Evolutionary conservation across 1,140 invertebrate genomes (phyloP).

Genomic region (Ephestia elutella): DNA sequence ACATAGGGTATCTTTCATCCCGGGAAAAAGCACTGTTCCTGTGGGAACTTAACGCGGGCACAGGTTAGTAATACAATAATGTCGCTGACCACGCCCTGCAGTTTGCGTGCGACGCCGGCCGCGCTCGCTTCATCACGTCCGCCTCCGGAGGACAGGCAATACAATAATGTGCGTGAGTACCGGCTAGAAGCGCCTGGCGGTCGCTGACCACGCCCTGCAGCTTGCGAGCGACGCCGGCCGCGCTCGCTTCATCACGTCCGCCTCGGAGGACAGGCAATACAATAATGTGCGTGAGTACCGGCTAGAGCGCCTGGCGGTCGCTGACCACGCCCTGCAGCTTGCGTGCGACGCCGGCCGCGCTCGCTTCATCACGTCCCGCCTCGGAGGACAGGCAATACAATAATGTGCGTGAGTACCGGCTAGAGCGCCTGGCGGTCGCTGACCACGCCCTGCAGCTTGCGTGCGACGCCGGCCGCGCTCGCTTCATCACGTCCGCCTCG

Average conservation of each 20-base stretch:
- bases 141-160: too few relatives aligned
- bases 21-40: too few relatives aligned
- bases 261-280: too few relatives aligned
- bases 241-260: conserved; percentile 46
- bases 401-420: too few relatives aligned
- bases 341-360: conserved; percentile 45
- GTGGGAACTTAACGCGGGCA: too few relatives aligned
- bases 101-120: conserved; percentile 53
- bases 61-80: too few relatives aligned
- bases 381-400: too few relatives aligned
- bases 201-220: conserved; percentile 63
- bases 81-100: conserved; percentile 62
- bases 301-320: conserved; percentile 56
- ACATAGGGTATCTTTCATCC: too few relatives aligned
- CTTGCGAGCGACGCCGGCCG: conserved; percentile 50
- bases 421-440: conserved; percentile 59
- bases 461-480: conserved; percentile 42
- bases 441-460: conserved; percentile 62
- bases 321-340: conserved; percentile 61
- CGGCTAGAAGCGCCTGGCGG: conserved; percentile 52
- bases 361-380: conserved; percentile 43
- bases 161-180: too few relatives aligned
- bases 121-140: conserved; percentile 44
- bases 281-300: too few relatives aligned
- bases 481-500: conserved; percentile 40